These are phyloP conservation scores for Drosophila putrida DNA, from an alignment of 2,888 invertebrate genomes.

Conservation along the genomic window DNA sequence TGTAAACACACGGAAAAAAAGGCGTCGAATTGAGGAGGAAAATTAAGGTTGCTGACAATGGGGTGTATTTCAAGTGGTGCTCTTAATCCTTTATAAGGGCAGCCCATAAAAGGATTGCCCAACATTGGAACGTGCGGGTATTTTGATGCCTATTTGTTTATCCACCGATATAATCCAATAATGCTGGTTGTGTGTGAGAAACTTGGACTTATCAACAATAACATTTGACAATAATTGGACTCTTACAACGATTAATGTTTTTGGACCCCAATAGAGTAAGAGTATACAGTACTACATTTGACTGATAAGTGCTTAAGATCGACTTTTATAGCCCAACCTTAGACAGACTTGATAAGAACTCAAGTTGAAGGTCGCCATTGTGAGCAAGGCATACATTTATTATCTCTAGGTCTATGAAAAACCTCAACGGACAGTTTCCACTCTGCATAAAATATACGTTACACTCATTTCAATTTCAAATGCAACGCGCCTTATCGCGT, in stretches of 20 bases:
- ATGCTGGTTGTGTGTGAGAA: conserved; percentile 54
- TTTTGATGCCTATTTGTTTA: conserved; percentile 52
- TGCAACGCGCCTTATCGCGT: conserved; percentile 71
- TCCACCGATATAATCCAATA: conserved; percentile 22
- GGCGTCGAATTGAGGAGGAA: conserved; percentile 60
- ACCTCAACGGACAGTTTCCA: conserved; percentile 53
- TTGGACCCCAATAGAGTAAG: neutral
- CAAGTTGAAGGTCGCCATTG: conserved; percentile 71
- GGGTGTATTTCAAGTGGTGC: conserved; percentile 59
- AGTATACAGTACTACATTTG: neutral
- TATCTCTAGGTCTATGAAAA: conserved; percentile 41
- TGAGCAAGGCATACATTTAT: conserved; percentile 25
- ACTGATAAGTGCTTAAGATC: conserved; percentile 36
- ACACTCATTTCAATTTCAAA: conserved; percentile 78
- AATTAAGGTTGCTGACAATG: conserved; percentile 46
- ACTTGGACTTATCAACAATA: conserved; percentile 16
- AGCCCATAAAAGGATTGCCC: conserved; percentile 60
- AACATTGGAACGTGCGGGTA: conserved; percentile 70
- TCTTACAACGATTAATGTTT: neutral
- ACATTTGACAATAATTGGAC: conserved; percentile 30
- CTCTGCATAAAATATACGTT: conserved; percentile 79
- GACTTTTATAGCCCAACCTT: conserved; percentile 26
- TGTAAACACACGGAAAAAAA: conserved; percentile 80
- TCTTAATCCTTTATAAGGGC: conserved; percentile 70
- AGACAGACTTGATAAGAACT: conserved; percentile 33